A percentile compares a stretch with the other conserved stretches of the same genome.
Evolutionary conservation across 2,113 vertebrate genomes (phyloP).

Genomic region (Melanotaenia duboulayi): DNA sequence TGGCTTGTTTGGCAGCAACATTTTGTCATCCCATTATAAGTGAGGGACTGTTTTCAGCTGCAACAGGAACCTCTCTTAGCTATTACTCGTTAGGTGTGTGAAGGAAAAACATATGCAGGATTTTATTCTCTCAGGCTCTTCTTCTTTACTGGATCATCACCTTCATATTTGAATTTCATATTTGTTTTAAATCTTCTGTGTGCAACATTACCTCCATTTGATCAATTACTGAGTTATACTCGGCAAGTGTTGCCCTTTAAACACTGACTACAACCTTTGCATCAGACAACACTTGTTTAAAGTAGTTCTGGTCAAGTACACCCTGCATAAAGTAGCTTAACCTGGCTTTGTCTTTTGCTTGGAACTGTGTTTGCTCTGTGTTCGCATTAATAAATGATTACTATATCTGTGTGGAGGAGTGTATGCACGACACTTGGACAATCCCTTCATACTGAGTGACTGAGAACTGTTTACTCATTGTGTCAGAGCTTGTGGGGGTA

Average conservation of each 20-base stretch:
- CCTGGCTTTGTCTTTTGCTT: not conserved
- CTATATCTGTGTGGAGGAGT: not conserved
- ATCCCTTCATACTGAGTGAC: not conserved
- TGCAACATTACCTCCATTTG: too few relatives aligned
- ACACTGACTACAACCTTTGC: not conserved
- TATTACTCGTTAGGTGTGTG: not conserved
- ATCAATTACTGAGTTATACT: too few relatives aligned
- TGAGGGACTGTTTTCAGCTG: not conserved
- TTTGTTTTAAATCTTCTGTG: not conserved
- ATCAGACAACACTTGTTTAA: not conserved
- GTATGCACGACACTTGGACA: not conserved
- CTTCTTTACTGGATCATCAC: not conserved
- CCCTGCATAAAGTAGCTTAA: not conserved
- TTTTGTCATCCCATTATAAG: not conserved
- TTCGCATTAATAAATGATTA: constrained; percentile 17
- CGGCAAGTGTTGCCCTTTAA: not conserved
- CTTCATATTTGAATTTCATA: not conserved
- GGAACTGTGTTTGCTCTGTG: not conserved
- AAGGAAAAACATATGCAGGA: not conserved
- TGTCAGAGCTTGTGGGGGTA: not conserved
- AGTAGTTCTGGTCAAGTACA: not conserved
- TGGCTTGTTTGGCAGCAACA: not conserved
- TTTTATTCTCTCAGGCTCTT: not conserved
- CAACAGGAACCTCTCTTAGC: not conserved
- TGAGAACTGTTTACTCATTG: not conserved